phyloP scores from a whole-genome alignment of 2,888 invertebrate species.

The Fissipunctia ypsillon region DNA sequence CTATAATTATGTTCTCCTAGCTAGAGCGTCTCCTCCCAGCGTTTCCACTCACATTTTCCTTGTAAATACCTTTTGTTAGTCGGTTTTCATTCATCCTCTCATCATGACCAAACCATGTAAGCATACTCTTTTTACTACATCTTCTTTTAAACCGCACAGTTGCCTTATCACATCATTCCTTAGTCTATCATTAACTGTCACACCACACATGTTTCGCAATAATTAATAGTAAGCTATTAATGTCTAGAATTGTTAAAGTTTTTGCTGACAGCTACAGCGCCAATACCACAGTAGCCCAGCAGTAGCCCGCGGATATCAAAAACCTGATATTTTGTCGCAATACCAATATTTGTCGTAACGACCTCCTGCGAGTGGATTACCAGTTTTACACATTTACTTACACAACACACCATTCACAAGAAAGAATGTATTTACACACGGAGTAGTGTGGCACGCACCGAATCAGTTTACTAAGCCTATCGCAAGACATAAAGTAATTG shows the following conservation, averaged over 20 bases:
- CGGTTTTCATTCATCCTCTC: too few species aligned
- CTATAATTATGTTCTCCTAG: too few species aligned
- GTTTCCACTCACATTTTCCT: too few species aligned
- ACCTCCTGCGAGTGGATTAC: conserved; percentile 9
- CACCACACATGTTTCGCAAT: too few species aligned
- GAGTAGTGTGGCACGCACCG: neutral
- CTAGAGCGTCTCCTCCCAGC: too few species aligned
- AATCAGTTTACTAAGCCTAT: neutral
- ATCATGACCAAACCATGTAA: too few species aligned
- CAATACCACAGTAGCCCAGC: neutral
- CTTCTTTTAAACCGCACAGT: too few species aligned
- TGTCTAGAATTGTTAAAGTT: conserved; percentile 5
- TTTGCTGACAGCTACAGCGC: neutral
- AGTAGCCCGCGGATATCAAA: conserved; percentile 41
- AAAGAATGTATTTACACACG: conserved; percentile 9
- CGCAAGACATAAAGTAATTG: neutral
- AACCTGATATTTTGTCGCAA: conserved; percentile 59
- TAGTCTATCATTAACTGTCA: too few species aligned
- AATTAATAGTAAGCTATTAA: neutral
- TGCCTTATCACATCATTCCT: too few species aligned
- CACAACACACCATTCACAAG: conserved; percentile 26
- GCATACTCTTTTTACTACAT: too few species aligned
- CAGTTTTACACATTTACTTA: conserved; percentile 29
- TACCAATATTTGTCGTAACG: conserved; percentile 58
- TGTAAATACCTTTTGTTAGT: too few species aligned